Evolutionary conservation across 2,888 invertebrate genomes (phyloP).

Genomic region (Actias luna): DNA sequence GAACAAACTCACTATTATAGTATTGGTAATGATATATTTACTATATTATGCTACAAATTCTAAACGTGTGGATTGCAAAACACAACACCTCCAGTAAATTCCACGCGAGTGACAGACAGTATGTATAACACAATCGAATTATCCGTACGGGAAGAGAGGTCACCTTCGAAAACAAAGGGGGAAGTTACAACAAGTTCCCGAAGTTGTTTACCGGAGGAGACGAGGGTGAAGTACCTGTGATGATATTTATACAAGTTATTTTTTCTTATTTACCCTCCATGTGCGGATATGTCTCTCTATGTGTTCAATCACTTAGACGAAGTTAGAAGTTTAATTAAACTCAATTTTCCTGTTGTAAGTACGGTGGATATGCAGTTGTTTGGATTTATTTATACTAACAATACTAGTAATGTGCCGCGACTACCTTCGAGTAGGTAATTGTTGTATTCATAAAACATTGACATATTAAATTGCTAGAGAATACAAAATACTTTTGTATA

Average conservation of each 20-base stretch:
- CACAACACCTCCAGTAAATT: background rate
- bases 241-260: slow-evolving; percentile 3
- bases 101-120: slow-evolving; percentile 38
- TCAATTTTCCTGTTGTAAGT: too few species aligned
- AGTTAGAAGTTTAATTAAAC: too few species aligned
- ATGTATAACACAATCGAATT: slow-evolving; percentile 52
- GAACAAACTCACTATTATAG: too few species aligned
- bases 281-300: background rate
- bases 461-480: too few species aligned
- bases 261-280: background rate
- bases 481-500: too few species aligned
- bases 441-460: too few species aligned
- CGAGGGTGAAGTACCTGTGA: background rate
- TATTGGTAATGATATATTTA: too few species aligned
- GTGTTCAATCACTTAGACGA: too few species aligned
- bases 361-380: too few species aligned
- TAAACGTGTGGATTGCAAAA: background rate
- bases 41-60: background rate
- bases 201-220: slow-evolving; percentile 18
- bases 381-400: too few species aligned
- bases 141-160: slow-evolving; percentile 31
- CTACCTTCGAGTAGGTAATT: too few species aligned
- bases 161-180: slow-evolving; percentile 40
- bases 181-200: slow-evolving; percentile 25
- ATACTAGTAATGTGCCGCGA: too few species aligned